Evolutionary conservation across 2,888 invertebrate genomes (phyloP).

Genomic region (Hydriomena furcata): DNA sequence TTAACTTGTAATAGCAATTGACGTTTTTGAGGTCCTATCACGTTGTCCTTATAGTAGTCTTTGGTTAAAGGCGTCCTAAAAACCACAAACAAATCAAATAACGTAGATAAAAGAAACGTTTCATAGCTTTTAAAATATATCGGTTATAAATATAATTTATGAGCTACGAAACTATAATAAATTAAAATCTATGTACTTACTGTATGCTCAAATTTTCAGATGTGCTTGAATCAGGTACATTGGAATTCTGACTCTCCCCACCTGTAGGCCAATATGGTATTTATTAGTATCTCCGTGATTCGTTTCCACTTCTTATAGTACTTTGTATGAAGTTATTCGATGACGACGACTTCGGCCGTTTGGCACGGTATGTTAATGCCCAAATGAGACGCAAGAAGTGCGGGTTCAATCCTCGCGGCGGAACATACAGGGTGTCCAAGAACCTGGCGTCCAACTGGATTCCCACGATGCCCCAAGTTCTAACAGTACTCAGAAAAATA

Average conservation of each 20-base stretch:
- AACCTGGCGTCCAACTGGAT: too few species aligned
- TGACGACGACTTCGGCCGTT: too few species aligned
- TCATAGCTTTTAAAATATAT: background rate
- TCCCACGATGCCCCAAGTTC: too few species aligned
- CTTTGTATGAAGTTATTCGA: too few species aligned
- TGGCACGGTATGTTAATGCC: too few species aligned
- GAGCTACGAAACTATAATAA: background rate
- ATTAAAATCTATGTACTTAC: constrained; percentile 49
- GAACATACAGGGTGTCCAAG: too few species aligned
- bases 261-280: constrained; percentile 38
- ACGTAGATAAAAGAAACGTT: background rate
- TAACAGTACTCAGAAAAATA: too few species aligned
- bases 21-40: constrained; percentile 30
- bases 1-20: constrained; percentile 32
- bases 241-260: constrained; percentile 42
- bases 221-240: constrained; percentile 66
- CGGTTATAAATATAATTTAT: too few species aligned
- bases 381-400: too few species aligned
- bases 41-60: constrained; percentile 38
- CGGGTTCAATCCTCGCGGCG: too few species aligned
- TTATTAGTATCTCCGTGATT: background rate
- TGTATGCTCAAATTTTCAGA: constrained; percentile 52
- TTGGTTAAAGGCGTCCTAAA: constrained; percentile 47
- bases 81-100: constrained; percentile 27
- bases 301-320: too few species aligned